Evolutionary conservation across 2,113 vertebrate species (phyloP).

Genomic region (Spheniscus mendiculus): DNA sequence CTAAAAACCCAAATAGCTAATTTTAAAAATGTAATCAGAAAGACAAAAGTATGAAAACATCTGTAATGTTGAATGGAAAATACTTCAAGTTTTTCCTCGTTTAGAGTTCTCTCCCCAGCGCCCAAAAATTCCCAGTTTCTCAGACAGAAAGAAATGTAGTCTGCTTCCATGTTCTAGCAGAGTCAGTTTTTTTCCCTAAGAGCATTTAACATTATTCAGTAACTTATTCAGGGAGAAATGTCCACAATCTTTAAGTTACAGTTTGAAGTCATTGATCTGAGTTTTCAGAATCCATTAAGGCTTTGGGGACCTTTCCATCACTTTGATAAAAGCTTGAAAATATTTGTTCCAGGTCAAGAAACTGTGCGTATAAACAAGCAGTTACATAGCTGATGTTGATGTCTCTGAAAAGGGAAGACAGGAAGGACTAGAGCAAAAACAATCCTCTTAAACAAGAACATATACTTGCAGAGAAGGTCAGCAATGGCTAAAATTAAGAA

Average conservation of each 20-base stretch:
- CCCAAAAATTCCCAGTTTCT: background rate
- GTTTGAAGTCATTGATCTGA: background rate
- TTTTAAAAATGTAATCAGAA: background rate
- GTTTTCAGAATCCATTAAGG: background rate
- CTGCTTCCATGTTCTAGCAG: background rate
- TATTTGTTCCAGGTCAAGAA: background rate
- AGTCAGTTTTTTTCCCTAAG: accelerated
- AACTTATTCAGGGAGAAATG: background rate
- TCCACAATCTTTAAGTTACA: background rate
- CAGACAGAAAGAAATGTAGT: background rate
- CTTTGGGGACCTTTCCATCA: background rate
- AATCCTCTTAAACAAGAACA: background rate
- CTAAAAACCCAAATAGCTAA: background rate
- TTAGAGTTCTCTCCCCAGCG: background rate
- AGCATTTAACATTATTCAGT: background rate
- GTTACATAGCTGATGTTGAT: background rate
- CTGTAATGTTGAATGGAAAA: background rate
- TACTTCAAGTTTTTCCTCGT: background rate
- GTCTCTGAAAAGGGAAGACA: background rate
- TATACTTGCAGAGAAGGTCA: background rate
- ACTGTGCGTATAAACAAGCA: background rate
- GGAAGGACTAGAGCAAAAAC: background rate
- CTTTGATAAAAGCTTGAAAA: background rate
- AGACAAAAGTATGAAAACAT: background rate
- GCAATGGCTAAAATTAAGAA: background rate